Evolutionary conservation across 2,113 vertebrate species (phyloP), one percentile per base, ranked within the genome.

Genomic region (Chloroceryle aenea): DNA sequence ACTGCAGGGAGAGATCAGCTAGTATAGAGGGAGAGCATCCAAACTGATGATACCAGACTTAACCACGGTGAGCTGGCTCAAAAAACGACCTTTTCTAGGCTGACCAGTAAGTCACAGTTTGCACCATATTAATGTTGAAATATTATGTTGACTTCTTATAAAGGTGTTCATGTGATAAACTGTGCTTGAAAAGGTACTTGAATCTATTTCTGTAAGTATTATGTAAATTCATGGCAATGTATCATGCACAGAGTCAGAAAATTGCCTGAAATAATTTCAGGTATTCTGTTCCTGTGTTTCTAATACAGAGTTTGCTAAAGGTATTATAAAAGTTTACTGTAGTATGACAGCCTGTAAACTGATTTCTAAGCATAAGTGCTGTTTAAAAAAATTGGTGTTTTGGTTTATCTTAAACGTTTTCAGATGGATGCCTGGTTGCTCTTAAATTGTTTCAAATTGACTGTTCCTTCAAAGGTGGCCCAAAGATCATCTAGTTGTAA

Each of bases 351-450:
- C n/a, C 27, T 32, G 17, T 79, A 79, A 78, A 63, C 7, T 0
- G 1, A 59, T 29, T 42, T 64, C 42, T 14, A 32, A 29, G 29
- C 7, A 8, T 38, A 78, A 91, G 4, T 62, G 9, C 18, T 62
- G 8, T 53, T 94, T 59, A 9, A 59, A 71, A 90, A 78, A 0
- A 40, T 19, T 5, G 29, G 6, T 50, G 13, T 20, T 90, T 75
- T 34, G 7, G 19, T 90, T 75, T 62, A 40, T 74, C 13, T 38
- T 79, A 83, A 82, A 52, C 5, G 12, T 80, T 96, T 88, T 85
- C 58, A 83, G 53, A 30, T 62, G 26, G 19, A n/a, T 75, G 20
- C 0, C 0, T 10, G 3, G 30, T 10, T 3, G 27, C 63, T 61
- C 18, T 43, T 43, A 80, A 76, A 58, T 17, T 47, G 48, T 50